A percentile compares a stretch with the other conserved stretches of the same genome.
These are phyloP conservation scores for Myocastor coypus DNA, from an alignment of 2,113 vertebrate species.

Conservation along the genomic window DNA sequence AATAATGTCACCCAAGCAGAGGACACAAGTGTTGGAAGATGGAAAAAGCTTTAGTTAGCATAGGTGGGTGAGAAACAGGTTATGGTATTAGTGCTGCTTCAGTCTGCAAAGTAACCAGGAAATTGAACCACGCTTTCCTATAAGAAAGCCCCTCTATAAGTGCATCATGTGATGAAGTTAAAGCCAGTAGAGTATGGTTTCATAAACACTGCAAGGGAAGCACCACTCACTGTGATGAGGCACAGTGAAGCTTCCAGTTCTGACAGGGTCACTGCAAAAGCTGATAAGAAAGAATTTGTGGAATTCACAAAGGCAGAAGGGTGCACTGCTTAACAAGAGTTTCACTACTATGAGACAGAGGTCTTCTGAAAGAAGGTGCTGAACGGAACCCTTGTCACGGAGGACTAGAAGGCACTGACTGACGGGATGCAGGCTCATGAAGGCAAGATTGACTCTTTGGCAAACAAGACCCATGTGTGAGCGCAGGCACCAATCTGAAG, in stretches of 20 bases:
- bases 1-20: not conserved
- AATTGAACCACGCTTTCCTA: not conserved
- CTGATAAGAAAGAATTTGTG: not conserved
- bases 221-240: not conserved
- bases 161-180: not conserved
- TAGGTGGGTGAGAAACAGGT: not conserved
- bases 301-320: not conserved
- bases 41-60: not conserved
- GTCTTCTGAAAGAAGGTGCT: not conserved
- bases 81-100: not conserved
- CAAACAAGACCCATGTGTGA: not conserved
- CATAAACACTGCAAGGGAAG: not conserved
- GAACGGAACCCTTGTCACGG: not conserved
- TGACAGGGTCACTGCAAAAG: not conserved
- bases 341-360: not conserved
- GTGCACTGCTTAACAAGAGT: not conserved
- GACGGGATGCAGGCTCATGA: not conserved
- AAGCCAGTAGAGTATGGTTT: not conserved
- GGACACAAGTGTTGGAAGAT: not conserved
- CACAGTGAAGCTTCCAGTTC: not conserved
- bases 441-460: not conserved
- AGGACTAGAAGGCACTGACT: not conserved
- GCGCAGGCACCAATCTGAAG: not conserved
- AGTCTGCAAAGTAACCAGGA: not conserved
- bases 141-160: not conserved